Percentiles rank a stretch among this genome's conserved stretches.
Conservation (phyloP, 2,113 vertebrate species). For the Aspidoscelis tigris region DNA sequence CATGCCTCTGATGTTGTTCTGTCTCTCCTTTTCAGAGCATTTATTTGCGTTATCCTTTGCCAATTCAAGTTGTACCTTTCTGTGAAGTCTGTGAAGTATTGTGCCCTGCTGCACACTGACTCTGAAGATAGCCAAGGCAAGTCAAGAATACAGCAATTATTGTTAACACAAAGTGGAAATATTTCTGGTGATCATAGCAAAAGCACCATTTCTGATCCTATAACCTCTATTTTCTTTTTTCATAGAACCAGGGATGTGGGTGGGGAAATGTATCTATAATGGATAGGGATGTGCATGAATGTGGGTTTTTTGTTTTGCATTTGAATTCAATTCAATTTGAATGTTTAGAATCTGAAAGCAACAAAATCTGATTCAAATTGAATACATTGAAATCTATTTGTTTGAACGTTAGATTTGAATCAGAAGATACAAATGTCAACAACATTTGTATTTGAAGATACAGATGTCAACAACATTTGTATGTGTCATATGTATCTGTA, state of each 20-base stretch:
- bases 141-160: background rate
- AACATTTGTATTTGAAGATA: too few species aligned
- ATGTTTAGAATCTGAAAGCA: too few species aligned
- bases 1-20: background rate
- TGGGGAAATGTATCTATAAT: background rate
- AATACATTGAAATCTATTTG: too few species aligned
- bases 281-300: too few species aligned
- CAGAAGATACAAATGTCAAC: too few species aligned
- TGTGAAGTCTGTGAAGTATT: accelerated
- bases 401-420: too few species aligned
- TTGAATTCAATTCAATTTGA: too few species aligned
- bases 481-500: too few species aligned
- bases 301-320: too few species aligned
- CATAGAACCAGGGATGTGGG: too few species aligned
- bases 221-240: background rate
- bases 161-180: background rate
- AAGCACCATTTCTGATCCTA: background rate
- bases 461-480: too few species aligned
- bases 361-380: too few species aligned
- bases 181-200: background rate
- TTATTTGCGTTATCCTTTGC: conserved; percentile 24
- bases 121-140: background rate
- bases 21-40: accelerated
- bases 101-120: background rate
- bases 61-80: background rate